Evolutionary conservation across 2,888 invertebrate species (phyloP).

Genomic region (Temnothorax rugatulus): DNA sequence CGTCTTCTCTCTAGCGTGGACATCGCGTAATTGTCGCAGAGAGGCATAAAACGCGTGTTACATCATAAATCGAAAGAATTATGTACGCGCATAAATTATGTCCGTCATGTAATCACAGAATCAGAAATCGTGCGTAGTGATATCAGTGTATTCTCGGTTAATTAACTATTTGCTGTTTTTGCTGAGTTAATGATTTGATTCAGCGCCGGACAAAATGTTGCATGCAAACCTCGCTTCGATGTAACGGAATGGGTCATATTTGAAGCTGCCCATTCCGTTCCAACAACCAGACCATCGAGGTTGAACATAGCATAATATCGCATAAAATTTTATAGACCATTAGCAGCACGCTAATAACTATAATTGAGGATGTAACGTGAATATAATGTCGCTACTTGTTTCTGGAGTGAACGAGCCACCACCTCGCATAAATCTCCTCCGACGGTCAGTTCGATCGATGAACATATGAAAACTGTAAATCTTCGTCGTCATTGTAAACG

Average conservation of each 20-base stretch:
- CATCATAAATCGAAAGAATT: neutral
- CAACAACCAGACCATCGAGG: neutral
- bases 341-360: slow-evolving; percentile 68
- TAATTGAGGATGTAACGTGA: slow-evolving; percentile 71
- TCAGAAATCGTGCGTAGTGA: slow-evolving; percentile 23
- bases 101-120: neutral
- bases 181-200: slow-evolving; percentile 32
- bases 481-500: neutral
- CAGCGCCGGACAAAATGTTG: neutral
- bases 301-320: slow-evolving; percentile 16
- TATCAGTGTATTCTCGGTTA: slow-evolving; percentile 17
- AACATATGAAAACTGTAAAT: neutral
- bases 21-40: neutral
- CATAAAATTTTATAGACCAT: slow-evolving; percentile 70
- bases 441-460: slow-evolving; percentile 36
- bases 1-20: neutral
- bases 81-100: neutral
- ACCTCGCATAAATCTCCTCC: slow-evolving; percentile 57
- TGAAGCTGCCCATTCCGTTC: slow-evolving; percentile 45
- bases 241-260: slow-evolving; percentile 58
- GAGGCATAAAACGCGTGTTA: slow-evolving; percentile 24
- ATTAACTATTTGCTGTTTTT: slow-evolving; percentile 34
- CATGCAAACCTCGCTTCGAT: neutral
- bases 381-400: slow-evolving; percentile 67
- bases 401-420: slow-evolving; percentile 35